A percentile compares a stretch with the other conserved stretches of the same genome.
Conservation (phyloP, 2,797 vertebrate genomes). For the Stomatorhinus walkeri region DNA sequence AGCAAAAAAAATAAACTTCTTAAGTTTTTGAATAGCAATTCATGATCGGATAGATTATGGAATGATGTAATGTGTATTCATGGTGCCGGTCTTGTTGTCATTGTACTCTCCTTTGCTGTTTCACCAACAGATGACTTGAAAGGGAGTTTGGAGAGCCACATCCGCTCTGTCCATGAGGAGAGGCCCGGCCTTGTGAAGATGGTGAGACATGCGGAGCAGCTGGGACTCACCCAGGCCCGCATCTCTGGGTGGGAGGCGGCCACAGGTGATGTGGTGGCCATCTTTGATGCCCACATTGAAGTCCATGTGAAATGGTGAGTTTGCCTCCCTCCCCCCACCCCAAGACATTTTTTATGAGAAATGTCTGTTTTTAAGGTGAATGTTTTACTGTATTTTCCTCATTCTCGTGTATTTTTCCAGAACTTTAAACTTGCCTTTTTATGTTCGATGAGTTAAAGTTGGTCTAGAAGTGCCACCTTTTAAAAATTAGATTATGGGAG, state of each 20-base stretch:
- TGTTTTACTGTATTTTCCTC: background rate
- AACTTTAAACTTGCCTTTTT: background rate
- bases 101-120: background rate
- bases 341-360: background rate
- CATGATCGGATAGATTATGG: background rate
- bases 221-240: conserved; percentile 62
- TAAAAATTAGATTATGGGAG: background rate
- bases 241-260: conserved; percentile 61
- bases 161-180: conserved; percentile 44
- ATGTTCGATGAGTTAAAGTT: background rate
- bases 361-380: background rate
- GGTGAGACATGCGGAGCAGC: conserved; percentile 51
- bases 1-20: background rate
- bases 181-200: conserved; percentile 51
- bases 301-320: conserved; percentile 57
- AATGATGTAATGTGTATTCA: background rate
- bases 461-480: background rate
- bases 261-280: conserved; percentile 62
- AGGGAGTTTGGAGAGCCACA: conserved; percentile 46
- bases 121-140: conserved; percentile 50
- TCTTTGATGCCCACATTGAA: conserved; percentile 71
- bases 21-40: background rate
- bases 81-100: background rate
- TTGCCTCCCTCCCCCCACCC: background rate
- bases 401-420: background rate